A percentile compares a stretch with the other conserved stretches of the same genome.
Evolutionary conservation across 2,797 vertebrate species (phyloP).

Genomic region (Podarcis siculus): DNA sequence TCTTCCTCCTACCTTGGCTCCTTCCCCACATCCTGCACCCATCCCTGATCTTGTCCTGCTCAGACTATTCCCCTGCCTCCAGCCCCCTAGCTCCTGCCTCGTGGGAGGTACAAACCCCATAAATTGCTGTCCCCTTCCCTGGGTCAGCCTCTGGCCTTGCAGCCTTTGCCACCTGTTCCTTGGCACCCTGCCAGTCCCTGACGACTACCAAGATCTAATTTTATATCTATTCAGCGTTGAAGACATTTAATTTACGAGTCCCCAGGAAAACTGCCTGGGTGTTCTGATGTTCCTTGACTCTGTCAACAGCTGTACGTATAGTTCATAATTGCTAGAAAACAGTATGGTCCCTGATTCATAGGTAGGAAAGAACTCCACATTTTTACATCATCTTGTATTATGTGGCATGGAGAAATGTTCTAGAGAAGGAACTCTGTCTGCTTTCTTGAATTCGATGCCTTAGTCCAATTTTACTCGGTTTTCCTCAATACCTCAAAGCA

Average conservation of each 20-base stretch:
- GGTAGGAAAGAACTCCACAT: not conserved
- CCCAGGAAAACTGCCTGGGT: not conserved
- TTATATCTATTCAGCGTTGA: not conserved
- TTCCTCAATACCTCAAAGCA: constrained; percentile 24
- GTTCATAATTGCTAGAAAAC: not conserved
- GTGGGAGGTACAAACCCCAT: too few species aligned
- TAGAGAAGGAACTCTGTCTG: not conserved
- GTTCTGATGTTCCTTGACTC: not conserved
- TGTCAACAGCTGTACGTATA: not conserved
- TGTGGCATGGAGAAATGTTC: not conserved
- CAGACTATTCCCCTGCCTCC: too few species aligned
- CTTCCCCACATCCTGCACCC: too few species aligned
- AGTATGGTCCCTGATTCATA: not conserved
- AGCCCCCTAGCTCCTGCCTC: too few species aligned
- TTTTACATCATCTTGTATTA: rapidly evolving
- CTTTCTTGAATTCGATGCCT: not conserved
- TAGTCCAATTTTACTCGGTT: not conserved
- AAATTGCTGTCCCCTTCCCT: too few species aligned
- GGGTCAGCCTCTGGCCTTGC: too few species aligned
- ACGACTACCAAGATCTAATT: not conserved
- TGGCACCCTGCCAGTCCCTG: too few species aligned
- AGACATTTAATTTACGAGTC: constrained; percentile 29
- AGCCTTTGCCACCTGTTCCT: too few species aligned
- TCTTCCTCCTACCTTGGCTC: too few species aligned
- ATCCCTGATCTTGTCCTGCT: too few species aligned